A percentile compares a stretch with the other conserved stretches of the same genome.
These are phyloP conservation scores for Euphydryas editha DNA, from an alignment of 2,888 invertebrate genomes.

Conservation along the genomic window DNA sequence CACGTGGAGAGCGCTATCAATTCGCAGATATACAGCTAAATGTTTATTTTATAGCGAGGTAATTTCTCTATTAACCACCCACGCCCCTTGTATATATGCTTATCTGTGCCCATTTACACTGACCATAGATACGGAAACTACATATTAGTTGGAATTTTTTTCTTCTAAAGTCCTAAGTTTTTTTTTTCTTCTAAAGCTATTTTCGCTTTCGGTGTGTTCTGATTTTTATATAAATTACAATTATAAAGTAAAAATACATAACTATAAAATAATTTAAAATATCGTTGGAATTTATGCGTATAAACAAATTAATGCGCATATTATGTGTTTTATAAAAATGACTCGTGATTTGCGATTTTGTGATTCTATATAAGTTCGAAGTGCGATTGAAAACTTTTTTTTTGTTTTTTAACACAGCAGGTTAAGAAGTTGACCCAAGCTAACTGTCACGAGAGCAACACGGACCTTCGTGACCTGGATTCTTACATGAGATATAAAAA, in stretches of 20 bases:
- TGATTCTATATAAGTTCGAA: not conserved
- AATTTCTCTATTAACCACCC: constrained; percentile 78
- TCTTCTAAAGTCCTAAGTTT: not conserved
- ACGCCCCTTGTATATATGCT: constrained; percentile 37
- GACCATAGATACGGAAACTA: not conserved
- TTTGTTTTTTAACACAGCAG: not conserved
- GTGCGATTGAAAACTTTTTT: not conserved
- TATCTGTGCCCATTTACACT: constrained; percentile 16
- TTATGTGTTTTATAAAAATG: no score
- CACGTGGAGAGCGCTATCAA: constrained; percentile 79
- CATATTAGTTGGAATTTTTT: not conserved
- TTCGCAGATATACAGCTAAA: constrained; percentile 66
- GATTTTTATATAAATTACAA: not conserved
- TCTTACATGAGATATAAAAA: constrained; percentile 26
- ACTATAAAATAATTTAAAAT: no score
- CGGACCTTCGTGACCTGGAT: constrained; percentile 22
- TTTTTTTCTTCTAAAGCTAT: not conserved
- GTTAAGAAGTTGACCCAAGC: constrained; percentile 21
- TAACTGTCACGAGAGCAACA: constrained; percentile 24
- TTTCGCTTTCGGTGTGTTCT: not conserved
- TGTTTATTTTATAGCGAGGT: constrained; percentile 73
- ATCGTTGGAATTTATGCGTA: no score
- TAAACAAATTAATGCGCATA: no score
- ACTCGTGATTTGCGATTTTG: not conserved
- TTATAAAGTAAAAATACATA: not conserved